Conservation (phyloP, 2,888 invertebrate genomes). For the Drosophila colorata region DNA sequence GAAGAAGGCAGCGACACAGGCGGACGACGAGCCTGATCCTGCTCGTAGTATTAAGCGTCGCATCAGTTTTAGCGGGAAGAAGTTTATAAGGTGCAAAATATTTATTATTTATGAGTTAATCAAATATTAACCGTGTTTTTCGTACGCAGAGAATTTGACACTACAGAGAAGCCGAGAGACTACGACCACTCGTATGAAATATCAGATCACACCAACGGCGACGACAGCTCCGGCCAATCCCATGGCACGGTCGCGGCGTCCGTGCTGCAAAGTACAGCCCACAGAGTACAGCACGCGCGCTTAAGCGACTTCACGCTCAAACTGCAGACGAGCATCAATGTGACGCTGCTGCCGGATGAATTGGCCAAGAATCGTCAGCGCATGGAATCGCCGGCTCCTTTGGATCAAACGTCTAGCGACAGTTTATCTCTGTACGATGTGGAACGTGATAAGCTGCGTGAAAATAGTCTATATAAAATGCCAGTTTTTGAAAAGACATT, state of each 20-base stretch:
- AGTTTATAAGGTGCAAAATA: constrained; percentile 53
- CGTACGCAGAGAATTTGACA: constrained; percentile 53
- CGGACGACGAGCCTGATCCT: constrained; percentile 31
- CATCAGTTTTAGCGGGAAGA: constrained; percentile 72
- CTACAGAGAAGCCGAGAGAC: constrained; percentile 51
- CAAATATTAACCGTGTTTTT: neutral
- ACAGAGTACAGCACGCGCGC: constrained; percentile 9
- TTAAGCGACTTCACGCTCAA: constrained; percentile 39
- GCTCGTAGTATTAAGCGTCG: constrained; percentile 44
- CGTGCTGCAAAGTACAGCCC: constrained; percentile 36
- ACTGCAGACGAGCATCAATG: constrained; percentile 57
- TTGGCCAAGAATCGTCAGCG: constrained; percentile 2
- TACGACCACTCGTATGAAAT: constrained; percentile 69
- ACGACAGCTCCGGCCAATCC: constrained; percentile 44
- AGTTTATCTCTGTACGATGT: constrained; percentile 43
- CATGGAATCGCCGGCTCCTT: neutral
- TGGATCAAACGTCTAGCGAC: constrained; percentile 27
- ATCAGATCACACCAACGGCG: constrained; percentile 58
- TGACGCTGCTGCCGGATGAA: constrained; percentile 62
- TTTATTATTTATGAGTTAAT: neutral
- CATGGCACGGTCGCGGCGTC: constrained; percentile 25
- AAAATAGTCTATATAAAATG: constrained; percentile 30
- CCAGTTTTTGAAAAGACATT: constrained; percentile 53
- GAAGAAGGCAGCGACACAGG: constrained; percentile 23
- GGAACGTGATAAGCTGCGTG: constrained; percentile 40